Percentiles rank a stretch among this genome's conserved stretches.
Conservation (phyloP, 2,888 invertebrate species). For the Anticlea derivata region DNA sequence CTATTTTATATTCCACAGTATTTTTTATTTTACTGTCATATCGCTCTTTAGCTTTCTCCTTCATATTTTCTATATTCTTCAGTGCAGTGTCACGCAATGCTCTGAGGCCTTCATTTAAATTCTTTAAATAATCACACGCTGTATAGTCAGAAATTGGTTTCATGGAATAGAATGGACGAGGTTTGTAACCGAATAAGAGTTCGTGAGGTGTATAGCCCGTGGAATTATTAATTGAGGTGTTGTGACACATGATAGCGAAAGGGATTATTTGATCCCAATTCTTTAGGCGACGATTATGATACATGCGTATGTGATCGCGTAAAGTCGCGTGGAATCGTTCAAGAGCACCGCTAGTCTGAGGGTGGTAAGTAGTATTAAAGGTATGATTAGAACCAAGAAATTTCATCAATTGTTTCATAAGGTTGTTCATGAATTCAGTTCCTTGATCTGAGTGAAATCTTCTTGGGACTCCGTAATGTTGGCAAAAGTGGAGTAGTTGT, state of each 20-base stretch:
- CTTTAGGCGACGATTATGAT: conserved; percentile 33
- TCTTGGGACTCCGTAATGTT: conserved; percentile 48
- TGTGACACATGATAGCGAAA: conserved; percentile 48
- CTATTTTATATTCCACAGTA: no score
- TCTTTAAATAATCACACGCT: no score
- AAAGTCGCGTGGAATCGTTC: conserved; percentile 48
- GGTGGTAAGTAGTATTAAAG: conserved; percentile 46
- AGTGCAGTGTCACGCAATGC: no score
- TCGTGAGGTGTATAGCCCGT: conserved; percentile 43
- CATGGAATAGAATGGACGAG: no score
- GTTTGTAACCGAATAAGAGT: conserved; percentile 48
- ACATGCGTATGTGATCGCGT: conserved; percentile 46
- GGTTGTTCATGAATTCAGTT: conserved; percentile 44
- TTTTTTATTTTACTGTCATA: no score
- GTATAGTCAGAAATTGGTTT: no score
- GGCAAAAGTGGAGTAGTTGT: conserved; percentile 43
- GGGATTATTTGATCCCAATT: conserved; percentile 49
- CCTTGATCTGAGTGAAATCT: conserved; percentile 51
- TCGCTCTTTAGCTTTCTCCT: no score
- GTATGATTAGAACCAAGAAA: conserved; percentile 44
- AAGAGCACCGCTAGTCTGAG: conserved; percentile 45
- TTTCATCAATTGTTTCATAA: conserved; percentile 46
- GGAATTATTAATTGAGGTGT: conserved; percentile 44
- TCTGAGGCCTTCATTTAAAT: no score
- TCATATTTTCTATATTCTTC: no score